Evolutionary conservation across 2,888 invertebrate genomes (phyloP).

Genomic region (Neoscelio sp.): DNA sequence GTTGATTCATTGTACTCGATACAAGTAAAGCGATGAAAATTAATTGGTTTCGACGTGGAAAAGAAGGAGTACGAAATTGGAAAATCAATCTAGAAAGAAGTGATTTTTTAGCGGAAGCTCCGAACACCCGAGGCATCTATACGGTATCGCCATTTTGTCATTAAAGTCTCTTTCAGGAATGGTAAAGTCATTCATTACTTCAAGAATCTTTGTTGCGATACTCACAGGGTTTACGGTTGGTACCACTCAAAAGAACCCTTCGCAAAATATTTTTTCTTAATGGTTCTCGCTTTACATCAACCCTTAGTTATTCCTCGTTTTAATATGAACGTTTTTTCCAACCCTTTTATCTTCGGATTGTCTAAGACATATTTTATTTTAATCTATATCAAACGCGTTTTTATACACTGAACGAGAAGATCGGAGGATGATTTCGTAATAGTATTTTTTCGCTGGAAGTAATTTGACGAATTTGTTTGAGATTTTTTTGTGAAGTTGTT

Average conservation of each 20-base stretch:
- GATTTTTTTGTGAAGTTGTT: too few relatives aligned
- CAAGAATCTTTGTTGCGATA: slow-evolving; percentile 66
- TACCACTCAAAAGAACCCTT: slow-evolving; percentile 79
- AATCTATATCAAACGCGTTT: slow-evolving; percentile 27
- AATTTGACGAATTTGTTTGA: too few relatives aligned
- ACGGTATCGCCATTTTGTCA: slow-evolving; percentile 79
- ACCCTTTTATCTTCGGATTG: slow-evolving; percentile 60
- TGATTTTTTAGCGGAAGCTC: slow-evolving; percentile 35
- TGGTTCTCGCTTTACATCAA: slow-evolving; percentile 76
- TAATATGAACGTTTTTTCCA: slow-evolving; percentile 43
- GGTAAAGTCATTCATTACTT: slow-evolving; percentile 77
- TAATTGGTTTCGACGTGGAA: too few relatives aligned
- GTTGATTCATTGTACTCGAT: too few relatives aligned
- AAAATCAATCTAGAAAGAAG: slow-evolving; percentile 14
- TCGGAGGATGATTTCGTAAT: background rate
- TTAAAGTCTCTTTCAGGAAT: slow-evolving; percentile 77
- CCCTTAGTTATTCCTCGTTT: slow-evolving; percentile 66
- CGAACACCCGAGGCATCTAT: slow-evolving; percentile 41
- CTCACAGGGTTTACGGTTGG: slow-evolving; percentile 77
- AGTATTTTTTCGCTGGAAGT: slow-evolving; percentile 5
- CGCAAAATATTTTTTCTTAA: slow-evolving; percentile 83
- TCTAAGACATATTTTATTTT: slow-evolving; percentile 56
- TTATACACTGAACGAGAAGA: slow-evolving; percentile 1
- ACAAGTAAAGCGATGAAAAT: too few relatives aligned
- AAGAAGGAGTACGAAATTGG: too few relatives aligned